A percentile compares a stretch with the other conserved stretches of the same genome.
These are phyloP conservation scores for Erebia epiphron DNA, from an alignment of 2,888 invertebrate genomes.

Conservation along the genomic window DNA sequence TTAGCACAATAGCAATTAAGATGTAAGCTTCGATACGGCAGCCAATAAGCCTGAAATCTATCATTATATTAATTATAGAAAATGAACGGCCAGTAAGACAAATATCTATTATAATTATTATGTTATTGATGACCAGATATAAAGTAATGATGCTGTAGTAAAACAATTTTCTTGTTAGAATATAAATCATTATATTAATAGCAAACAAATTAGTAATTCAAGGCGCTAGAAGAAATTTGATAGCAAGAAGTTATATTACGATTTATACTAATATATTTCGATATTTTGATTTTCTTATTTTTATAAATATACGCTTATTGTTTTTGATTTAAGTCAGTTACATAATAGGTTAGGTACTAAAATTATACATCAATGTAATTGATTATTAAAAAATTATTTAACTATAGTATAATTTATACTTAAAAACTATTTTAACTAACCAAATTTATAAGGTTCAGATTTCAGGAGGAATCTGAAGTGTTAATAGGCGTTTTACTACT, in stretches of 20 bases:
- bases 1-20: constrained; percentile 68
- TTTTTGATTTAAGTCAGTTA: no score
- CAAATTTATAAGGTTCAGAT: no score
- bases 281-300: not conserved
- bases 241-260: constrained; percentile 3
- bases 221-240: not conserved
- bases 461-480: no score
- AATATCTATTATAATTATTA: constrained; percentile 24
- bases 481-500: no score
- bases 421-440: no score
- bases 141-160: constrained; percentile 12
- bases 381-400: no score
- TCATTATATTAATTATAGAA: constrained; percentile 27
- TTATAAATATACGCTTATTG: no score
- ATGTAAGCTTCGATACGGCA: constrained; percentile 58
- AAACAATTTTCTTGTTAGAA: constrained; percentile 9
- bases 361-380: no score
- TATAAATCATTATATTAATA: constrained; percentile 7
- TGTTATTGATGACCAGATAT: constrained; percentile 18
- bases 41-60: constrained; percentile 34
- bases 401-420: no score
- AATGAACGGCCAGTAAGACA: constrained; percentile 21
- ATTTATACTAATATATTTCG: not conserved
- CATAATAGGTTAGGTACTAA: no score
- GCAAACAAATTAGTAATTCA: constrained; percentile 6